Percentiles rank a stretch among this genome's conserved stretches.
phyloP scores from a whole-genome alignment of 2,113 vertebrate species.

The Crocuta crocuta region DNA sequence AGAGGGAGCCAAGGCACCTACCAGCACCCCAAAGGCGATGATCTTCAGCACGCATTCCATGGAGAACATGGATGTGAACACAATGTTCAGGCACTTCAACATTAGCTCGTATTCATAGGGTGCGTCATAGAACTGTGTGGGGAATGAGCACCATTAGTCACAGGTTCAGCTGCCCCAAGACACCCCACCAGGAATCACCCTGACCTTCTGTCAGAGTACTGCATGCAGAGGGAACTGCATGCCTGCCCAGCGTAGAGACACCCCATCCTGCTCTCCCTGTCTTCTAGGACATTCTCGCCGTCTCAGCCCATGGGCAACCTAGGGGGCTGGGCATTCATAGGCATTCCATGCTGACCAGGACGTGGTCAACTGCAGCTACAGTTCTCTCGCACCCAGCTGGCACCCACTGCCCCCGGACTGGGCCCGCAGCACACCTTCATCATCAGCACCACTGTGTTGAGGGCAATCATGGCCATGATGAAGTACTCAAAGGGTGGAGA shows the following conservation, averaged over 20 bases:
- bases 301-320: background rate
- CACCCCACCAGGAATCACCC: background rate
- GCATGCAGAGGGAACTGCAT: background rate
- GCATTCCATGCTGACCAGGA: background rate
- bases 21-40: conserved; percentile 96
- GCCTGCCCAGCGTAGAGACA: background rate
- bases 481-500: conserved; percentile 98
- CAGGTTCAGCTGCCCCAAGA: background rate
- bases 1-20: conserved; percentile 81
- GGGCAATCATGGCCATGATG: conserved; percentile 98
- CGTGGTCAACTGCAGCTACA: fast-evolving
- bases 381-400: background rate
- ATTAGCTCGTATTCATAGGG: conserved; percentile 94
- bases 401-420: fast-evolving
- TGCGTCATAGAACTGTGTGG: conserved; percentile 93
- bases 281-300: background rate
- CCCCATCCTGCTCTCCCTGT: background rate
- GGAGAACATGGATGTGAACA: conserved; percentile 97
- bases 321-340: fast-evolving
- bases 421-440: conserved; percentile 93
- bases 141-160: background rate
- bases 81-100: conserved; percentile 96
- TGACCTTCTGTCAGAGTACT: background rate
- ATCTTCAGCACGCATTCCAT: conserved; percentile 97
- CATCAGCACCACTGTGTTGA: conserved; percentile 98